phyloP scores from a whole-genome alignment of 1,140 invertebrate species.

The Bombus confusus region DNA sequence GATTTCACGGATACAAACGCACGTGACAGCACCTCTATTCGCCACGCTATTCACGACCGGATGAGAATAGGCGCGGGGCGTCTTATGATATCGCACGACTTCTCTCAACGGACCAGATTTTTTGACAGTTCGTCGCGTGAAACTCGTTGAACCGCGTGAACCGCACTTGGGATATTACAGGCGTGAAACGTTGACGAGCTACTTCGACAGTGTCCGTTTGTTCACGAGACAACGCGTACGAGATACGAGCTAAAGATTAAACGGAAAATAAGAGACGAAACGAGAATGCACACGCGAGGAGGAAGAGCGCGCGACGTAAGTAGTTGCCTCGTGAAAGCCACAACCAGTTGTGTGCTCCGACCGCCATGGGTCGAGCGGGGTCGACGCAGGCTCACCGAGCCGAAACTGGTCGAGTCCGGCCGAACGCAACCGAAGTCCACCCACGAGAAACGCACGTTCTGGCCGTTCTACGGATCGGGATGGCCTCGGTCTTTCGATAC shows the following conservation, averaged over 20 bases:
- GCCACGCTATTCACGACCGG: constrained; percentile 1
- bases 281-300: constrained; percentile 40
- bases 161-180: not conserved
- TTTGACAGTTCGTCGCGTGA: constrained; percentile 59
- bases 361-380: constrained; percentile 78
- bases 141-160: not conserved
- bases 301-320: constrained; percentile 45
- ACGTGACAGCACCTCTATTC: constrained; percentile 47
- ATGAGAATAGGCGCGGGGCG: not conserved
- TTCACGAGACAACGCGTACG: not conserved
- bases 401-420: constrained; percentile 53
- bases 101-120: not conserved
- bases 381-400: constrained; percentile 69
- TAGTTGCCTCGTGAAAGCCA: constrained; percentile 75
- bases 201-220: not conserved
- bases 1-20: constrained; percentile 18
- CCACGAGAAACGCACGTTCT: constrained; percentile 57
- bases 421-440: constrained; percentile 69
- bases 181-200: not conserved
- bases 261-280: constrained; percentile 29
- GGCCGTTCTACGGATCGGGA: constrained; percentile 9
- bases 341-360: constrained; percentile 78
- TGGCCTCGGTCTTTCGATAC: constrained; percentile 11
- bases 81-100: not conserved
- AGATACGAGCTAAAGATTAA: not conserved